phyloP scores from a whole-genome alignment of 2,888 invertebrate genomes.

The Orgyia antiqua region DNA sequence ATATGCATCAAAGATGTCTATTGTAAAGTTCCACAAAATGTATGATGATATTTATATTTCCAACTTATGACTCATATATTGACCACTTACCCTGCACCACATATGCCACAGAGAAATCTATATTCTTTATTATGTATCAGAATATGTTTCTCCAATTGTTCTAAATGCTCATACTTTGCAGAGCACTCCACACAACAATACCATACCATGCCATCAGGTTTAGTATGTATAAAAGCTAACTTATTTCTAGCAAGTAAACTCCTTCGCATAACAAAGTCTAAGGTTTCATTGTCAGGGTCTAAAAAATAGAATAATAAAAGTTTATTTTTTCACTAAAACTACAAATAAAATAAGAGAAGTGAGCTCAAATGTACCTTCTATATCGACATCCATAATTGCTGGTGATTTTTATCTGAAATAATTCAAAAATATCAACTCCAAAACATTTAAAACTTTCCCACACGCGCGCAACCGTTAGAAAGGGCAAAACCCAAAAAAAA shows the following conservation, averaged over 20 bases:
- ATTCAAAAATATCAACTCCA: slow-evolving; percentile 1
- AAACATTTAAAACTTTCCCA: slow-evolving; percentile 28
- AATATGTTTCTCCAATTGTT: slow-evolving; percentile 84
- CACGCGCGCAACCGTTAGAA: slow-evolving; percentile 38
- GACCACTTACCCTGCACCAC: slow-evolving; percentile 81
- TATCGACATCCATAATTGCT: slow-evolving; percentile 21
- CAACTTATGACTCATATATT: no score
- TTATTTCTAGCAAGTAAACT: slow-evolving; percentile 82
- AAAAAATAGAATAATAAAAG: slow-evolving; percentile 1
- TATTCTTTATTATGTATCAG: slow-evolving; percentile 86
- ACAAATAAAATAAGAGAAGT: neutral
- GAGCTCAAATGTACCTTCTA: slow-evolving; percentile 14
- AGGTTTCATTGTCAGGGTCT: slow-evolving; percentile 5
- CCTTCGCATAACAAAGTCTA: slow-evolving; percentile 46
- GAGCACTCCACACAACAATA: slow-evolving; percentile 89
- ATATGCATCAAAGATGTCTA: no score
- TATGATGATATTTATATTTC: no score
- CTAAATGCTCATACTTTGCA: slow-evolving; percentile 85
- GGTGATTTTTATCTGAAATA: slow-evolving; percentile 13
- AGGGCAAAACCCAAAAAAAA: slow-evolving; percentile 37
- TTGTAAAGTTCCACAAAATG: no score
- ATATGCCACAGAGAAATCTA: slow-evolving; percentile 85
- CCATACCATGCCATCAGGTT: slow-evolving; percentile 81
- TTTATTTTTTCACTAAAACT: neutral
- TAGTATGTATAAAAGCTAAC: slow-evolving; percentile 84